A percentile compares a stretch with the other conserved stretches of the same genome.
Conservation (phyloP, 2,797 vertebrate genomes). For the Spizella passerina region DNA sequence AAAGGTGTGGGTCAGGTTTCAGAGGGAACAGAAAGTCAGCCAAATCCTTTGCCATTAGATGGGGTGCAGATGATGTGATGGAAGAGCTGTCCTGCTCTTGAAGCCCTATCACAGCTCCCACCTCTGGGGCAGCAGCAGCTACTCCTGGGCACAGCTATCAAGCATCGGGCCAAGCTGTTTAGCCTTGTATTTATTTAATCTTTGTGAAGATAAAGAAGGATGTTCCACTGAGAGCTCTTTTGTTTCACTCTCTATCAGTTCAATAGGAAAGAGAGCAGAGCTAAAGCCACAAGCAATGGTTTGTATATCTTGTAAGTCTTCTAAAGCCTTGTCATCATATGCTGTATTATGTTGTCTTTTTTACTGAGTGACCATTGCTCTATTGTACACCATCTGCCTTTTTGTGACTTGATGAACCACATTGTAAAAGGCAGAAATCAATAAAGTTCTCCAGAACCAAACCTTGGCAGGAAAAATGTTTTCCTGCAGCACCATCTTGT, state of each 20-base stretch:
- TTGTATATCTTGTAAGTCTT: slow-evolving; percentile 13
- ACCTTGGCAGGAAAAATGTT: not conserved
- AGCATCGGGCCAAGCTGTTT: not conserved
- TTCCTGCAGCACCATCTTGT: slow-evolving; percentile 71
- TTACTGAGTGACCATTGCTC: slow-evolving; percentile 39
- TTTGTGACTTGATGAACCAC: slow-evolving; percentile 22
- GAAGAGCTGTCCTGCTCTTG: not conserved
- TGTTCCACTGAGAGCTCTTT: not conserved
- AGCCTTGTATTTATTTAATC: slow-evolving; percentile 32
- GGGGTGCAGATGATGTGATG: not conserved
- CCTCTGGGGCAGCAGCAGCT: not conserved
- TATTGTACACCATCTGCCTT: slow-evolving; percentile 9
- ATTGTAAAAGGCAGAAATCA: slow-evolving; percentile 5
- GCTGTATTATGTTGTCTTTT: slow-evolving; percentile 46
- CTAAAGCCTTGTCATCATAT: slow-evolving; percentile 40
- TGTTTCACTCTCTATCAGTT: not conserved
- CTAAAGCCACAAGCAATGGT: slow-evolving; percentile 5
- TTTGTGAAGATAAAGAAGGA: not conserved
- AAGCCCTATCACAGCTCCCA: not conserved
- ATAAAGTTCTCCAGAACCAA: not conserved
- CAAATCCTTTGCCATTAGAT: not conserved
- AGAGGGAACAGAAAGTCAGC: not conserved
- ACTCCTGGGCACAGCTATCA: not conserved
- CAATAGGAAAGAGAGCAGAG: not conserved
- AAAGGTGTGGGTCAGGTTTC: not conserved